These are phyloP conservation scores for Ctenochaetus hawaiiensis DNA, from an alignment of 2,797 vertebrate genomes.

Conservation along the genomic window DNA sequence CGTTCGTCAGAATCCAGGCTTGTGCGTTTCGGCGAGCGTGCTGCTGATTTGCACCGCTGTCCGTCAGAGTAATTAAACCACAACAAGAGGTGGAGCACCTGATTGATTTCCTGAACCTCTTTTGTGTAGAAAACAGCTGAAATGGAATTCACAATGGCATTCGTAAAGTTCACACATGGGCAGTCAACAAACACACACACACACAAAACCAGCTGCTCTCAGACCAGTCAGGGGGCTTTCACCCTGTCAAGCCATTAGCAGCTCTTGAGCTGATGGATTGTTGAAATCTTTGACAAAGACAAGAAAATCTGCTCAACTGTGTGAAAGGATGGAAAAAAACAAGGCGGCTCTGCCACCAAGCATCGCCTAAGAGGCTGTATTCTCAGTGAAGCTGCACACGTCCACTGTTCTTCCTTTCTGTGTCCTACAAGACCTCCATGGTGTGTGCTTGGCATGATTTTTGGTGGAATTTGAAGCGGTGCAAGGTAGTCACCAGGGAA, in stretches of 20 bases:
- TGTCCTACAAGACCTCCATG: conserved; percentile 10
- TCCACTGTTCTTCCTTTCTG: conserved; percentile 13
- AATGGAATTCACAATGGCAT: conserved; percentile 60
- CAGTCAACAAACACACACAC: conserved; percentile 16
- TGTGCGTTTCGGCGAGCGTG: conserved; percentile 40
- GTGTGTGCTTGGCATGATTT: conserved; percentile 38
- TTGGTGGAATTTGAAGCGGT: conserved; percentile 56
- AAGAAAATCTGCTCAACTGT: conserved; percentile 30
- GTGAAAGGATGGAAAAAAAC: conserved; percentile 9
- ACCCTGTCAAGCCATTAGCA: conserved; percentile 34
- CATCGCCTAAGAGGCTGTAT: neutral
- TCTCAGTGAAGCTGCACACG: neutral
- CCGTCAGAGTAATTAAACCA: conserved; percentile 76
- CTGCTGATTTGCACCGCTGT: conserved; percentile 64
- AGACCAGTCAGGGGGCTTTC: conserved; percentile 30
- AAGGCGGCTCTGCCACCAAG: neutral
- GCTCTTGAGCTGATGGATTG: conserved; percentile 40
- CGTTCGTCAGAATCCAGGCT: conserved; percentile 64
- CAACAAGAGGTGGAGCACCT: conserved; percentile 49
- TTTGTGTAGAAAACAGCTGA: conserved; percentile 63
- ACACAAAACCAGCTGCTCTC: conserved; percentile 24
- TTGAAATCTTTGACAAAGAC: conserved; percentile 39
- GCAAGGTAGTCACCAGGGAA: conserved; percentile 73
- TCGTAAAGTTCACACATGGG: conserved; percentile 11
- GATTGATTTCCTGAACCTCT: conserved; percentile 72